These are phyloP conservation scores for Aurelia aurita DNA, from an alignment of 30 jellyfish, hydroid and myxozoan species.

Conservation along the genomic window DNA sequence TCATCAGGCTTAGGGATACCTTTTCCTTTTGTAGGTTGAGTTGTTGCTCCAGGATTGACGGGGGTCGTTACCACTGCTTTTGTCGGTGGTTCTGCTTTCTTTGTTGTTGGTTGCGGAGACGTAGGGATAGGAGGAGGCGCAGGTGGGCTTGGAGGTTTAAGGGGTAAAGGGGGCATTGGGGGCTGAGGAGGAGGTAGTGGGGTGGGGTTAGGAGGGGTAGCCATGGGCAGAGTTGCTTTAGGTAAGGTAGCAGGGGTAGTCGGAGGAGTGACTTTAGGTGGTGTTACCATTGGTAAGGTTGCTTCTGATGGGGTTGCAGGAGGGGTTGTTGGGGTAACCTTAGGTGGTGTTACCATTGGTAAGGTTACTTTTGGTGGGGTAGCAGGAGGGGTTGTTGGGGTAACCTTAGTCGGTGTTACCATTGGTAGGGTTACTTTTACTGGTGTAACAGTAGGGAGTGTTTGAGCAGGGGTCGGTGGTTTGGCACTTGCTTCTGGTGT, in stretches of 20 bases:
- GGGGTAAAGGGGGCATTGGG: too few relatives aligned
- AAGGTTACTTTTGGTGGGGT: not conserved
- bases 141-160: too few relatives aligned
- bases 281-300: not conserved
- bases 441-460: constrained; percentile 3
- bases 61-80: constrained; percentile 11
- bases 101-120: constrained; percentile 5
- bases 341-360: constrained; percentile 8
- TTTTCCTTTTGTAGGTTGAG: constrained; percentile 45
- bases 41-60: not conserved
- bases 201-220: not conserved
- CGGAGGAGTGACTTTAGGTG: constrained; percentile 5
- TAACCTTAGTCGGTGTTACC: not conserved
- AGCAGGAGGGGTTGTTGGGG: too few relatives aligned
- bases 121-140: constrained; percentile 5
- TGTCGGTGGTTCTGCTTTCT: constrained; percentile 5
- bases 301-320: constrained; percentile 17
- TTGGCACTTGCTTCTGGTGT: constrained; percentile 15
- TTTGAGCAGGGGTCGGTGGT: constrained; percentile 13
- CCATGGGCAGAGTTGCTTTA: constrained; percentile 10
- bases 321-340: constrained; percentile 10
- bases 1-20: constrained; percentile 30
- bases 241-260: constrained; percentile 43
- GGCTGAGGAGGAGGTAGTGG: too few relatives aligned
- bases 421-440: not conserved